Evolutionary conservation across 2,113 vertebrate species (phyloP).

Genomic region (Jacana jacana): DNA sequence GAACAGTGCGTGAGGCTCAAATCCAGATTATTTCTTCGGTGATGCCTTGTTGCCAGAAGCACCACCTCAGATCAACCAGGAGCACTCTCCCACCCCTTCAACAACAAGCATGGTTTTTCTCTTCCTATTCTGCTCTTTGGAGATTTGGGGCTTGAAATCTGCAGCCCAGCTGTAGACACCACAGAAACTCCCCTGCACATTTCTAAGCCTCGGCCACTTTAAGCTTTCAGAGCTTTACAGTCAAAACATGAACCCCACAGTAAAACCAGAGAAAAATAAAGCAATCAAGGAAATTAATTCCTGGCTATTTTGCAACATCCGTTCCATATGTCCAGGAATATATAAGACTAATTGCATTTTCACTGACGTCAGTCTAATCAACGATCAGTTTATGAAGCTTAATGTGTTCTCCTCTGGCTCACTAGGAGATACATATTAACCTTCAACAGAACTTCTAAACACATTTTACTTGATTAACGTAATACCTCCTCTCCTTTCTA

Average conservation of each 20-base stretch:
- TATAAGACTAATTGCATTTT: constrained; percentile 59
- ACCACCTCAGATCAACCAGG: fast-evolving
- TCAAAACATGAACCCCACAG: not conserved
- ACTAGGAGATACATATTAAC: constrained; percentile 33
- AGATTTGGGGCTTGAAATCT: not conserved
- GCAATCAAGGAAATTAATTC: constrained; percentile 42
- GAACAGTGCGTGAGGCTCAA: not conserved
- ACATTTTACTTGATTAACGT: constrained; percentile 22
- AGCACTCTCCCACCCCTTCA: not conserved
- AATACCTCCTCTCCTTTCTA: not conserved
- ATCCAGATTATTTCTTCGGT: not conserved
- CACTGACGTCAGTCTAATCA: constrained; percentile 48
- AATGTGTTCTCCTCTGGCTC: constrained; percentile 26
- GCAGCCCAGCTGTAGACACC: not conserved
- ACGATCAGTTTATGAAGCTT: constrained; percentile 24
- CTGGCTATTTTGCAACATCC: constrained; percentile 39
- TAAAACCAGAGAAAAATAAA: constrained; percentile 14
- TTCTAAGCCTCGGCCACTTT: not conserved
- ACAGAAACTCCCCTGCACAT: fast-evolving
- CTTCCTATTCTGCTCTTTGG: not conserved
- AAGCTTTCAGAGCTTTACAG: not conserved
- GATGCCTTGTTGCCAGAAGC: not conserved
- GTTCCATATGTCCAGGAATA: constrained; percentile 55
- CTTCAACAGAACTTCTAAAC: constrained; percentile 31
- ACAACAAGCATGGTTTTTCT: fast-evolving